These are phyloP conservation scores for Sebastiscus albofasciatus DNA, from an alignment of 2,797 vertebrate genomes.

Conservation along the genomic window DNA sequence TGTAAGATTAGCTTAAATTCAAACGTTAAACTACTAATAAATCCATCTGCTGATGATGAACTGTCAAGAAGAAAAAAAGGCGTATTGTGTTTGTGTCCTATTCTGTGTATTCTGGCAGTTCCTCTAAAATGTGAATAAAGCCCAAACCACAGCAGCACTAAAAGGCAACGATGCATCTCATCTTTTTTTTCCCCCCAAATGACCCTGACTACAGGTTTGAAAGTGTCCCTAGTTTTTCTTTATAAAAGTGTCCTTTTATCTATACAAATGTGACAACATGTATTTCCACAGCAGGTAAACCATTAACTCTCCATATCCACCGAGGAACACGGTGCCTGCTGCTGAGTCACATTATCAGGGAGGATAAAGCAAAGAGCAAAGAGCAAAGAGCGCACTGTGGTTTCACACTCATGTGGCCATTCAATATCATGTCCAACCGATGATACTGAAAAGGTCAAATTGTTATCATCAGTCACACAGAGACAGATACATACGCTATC, in stretches of 20 bases:
- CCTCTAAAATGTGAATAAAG: no score
- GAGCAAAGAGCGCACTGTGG: neutral
- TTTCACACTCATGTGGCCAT: neutral
- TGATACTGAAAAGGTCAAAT: neutral
- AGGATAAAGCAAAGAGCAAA: neutral
- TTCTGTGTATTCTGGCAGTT: neutral
- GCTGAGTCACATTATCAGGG: neutral
- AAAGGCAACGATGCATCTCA: no score
- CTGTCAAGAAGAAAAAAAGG: neutral
- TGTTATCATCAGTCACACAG: no score
- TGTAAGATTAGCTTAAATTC: neutral
- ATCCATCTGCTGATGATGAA: neutral
- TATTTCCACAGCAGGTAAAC: neutral
- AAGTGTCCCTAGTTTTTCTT: neutral
- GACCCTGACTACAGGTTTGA: neutral
- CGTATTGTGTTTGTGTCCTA: neutral
- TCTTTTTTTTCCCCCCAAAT: neutral
- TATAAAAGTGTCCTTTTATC: neutral
- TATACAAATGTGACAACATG: neutral
- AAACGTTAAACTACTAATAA: neutral
- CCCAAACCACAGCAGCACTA: no score
- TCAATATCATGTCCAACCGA: neutral
- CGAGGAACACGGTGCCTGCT: neutral
- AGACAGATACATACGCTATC: neutral
- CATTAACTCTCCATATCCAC: neutral